Base-by-base conservation (phyloP, 2,113 vertebrate species). In the Oreocharis arfaki region DNA sequence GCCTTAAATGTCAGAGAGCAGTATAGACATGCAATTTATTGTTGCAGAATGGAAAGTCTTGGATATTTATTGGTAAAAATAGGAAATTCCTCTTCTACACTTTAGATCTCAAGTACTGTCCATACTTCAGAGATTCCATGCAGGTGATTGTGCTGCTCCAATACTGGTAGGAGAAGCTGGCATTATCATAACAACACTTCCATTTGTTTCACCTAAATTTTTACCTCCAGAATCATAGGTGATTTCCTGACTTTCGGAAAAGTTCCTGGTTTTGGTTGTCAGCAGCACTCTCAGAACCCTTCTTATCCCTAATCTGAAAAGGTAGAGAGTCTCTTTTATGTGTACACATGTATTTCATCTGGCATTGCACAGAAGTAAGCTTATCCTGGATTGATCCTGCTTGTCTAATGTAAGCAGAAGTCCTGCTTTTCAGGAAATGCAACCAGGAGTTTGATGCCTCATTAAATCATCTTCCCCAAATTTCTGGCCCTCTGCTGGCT, bases 401-500 rank as follows among this genome's bases (percentile, higher is more conserved):
- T 30, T 64, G 22, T 33, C 60, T 42, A 35, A 10, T 50, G 18
- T 53, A 69, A 84, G 53, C 74, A 90, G 71, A 89, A 70, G 32
- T 71, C 57, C 37, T 20, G 5, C 42, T 35, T 89, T 84, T 65
- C 37, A 33, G 55, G 16, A 46, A 82, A 73, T 23, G 26, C 14
- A 86, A 30, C 59, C 73, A 19, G 24, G 20, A 84, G 9, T 41
- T 65, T 39, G 35, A 44, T 42, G 37, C 22, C 88, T 70, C 63
- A 81, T 41, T 68, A n/a, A 71, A 61, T 73, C 23, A 63, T 30
- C 32, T 85, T 56, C 93, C 90, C 92, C 77, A 87, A 69, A 55
- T n/a, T 84, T 30, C 84, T 55, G 84, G 89, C 87, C 95, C 78
- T 93, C 93, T 97, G 93, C 95, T 93, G 88, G 94, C 86, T 94